These are phyloP conservation scores for Melitaea athalia DNA, from an alignment of 2,888 invertebrate species.

Conservation along the genomic window DNA sequence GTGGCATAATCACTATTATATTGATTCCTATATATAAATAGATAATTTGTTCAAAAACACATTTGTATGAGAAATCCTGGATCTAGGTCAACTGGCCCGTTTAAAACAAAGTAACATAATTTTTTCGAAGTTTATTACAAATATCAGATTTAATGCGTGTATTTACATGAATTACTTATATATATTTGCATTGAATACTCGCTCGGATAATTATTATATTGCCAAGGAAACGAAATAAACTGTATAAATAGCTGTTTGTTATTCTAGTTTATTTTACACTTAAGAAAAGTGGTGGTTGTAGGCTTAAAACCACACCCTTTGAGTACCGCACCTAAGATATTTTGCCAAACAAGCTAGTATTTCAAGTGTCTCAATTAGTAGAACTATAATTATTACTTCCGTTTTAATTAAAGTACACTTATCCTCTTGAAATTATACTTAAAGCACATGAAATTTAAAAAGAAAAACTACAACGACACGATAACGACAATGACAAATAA, in stretches of 20 bases:
- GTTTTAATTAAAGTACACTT: too few relatives aligned
- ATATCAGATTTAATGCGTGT: neutral
- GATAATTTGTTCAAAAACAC: neutral
- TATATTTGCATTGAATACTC: neutral
- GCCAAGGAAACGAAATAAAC: neutral
- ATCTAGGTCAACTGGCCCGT: too few relatives aligned
- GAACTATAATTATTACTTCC: too few relatives aligned
- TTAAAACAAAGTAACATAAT: neutral
- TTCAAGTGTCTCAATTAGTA: neutral
- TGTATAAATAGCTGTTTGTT: neutral
- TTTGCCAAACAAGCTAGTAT: neutral
- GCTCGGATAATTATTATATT: neutral
- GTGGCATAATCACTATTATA: too few relatives aligned
- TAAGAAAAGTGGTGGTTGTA: neutral
- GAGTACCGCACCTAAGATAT: neutral
- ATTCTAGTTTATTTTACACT: neutral
- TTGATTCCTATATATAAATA: too few relatives aligned
- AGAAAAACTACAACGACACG: too few relatives aligned
- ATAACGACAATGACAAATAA: too few relatives aligned
- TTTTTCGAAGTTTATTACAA: neutral
- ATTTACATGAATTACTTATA: conserved; percentile 3
- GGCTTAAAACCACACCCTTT: neutral
- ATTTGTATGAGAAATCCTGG: neutral
- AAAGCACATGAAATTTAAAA: too few relatives aligned
- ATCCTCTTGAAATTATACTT: too few relatives aligned